Percentiles rank a stretch among this genome's conserved stretches.
phyloP scores from a whole-genome alignment of 2,113 vertebrate genomes.

The Psettodes erumei region DNA sequence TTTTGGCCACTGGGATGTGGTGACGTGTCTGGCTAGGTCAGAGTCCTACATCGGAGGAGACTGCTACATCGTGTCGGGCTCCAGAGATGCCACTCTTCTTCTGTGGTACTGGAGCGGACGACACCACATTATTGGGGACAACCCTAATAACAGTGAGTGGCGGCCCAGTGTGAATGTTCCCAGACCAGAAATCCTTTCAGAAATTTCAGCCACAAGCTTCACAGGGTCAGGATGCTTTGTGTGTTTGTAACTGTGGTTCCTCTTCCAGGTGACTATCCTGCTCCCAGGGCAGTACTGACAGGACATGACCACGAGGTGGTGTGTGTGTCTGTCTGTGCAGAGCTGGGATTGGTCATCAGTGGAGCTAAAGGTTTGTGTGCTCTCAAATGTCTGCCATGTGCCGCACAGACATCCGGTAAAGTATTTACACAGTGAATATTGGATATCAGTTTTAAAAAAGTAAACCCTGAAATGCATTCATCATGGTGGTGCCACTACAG shows the following conservation, averaged over 20 bases:
- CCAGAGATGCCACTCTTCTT: constrained; percentile 94
- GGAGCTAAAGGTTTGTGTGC: constrained; percentile 95
- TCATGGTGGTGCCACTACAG: too few relatives aligned
- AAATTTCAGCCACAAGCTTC: too few relatives aligned
- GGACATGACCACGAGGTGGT: constrained; percentile 98
- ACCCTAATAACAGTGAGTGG: constrained; percentile 98
- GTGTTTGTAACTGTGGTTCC: neutral
- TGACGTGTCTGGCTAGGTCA: constrained; percentile 95
- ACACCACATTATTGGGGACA: constrained; percentile 99
- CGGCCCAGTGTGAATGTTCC: neutral
- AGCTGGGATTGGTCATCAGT: constrained; percentile 97
- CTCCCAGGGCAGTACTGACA: constrained; percentile 95
- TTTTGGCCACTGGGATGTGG: constrained; percentile 99
- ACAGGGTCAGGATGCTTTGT: too few relatives aligned
- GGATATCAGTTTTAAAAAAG: neutral
- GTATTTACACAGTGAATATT: neutral
- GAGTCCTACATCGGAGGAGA: constrained; percentile 99
- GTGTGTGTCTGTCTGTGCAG: constrained; percentile 94
- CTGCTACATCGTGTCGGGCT: constrained; percentile 98
- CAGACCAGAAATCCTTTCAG: neutral
- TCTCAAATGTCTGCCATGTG: neutral
- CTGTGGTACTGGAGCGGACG: constrained; percentile 99
- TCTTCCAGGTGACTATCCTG: constrained; percentile 94
- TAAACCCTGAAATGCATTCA: neutral
- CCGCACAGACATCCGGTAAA: neutral